Base-by-base conservation (phyloP, 2,888 invertebrate genomes). In the Lissocephala sabroskyi region DNA sequence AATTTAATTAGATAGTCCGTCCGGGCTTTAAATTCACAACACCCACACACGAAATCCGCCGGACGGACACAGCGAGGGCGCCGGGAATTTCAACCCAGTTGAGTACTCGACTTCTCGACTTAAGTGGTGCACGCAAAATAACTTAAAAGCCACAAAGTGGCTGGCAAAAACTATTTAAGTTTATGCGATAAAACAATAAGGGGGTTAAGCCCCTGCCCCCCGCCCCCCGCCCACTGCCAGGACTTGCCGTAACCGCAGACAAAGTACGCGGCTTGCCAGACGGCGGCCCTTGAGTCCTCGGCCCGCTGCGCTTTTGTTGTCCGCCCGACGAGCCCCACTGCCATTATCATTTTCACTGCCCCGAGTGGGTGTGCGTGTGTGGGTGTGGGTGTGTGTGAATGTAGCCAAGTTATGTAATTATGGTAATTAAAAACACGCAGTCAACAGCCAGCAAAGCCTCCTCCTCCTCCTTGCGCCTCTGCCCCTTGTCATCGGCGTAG, bases 101-200 rank as follows among this genome's bases (percentile, higher is more conserved):
- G 16, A 16, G 36, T 30, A 42, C 49, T 41, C 46, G 49, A 45
- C 59, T 74, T 62, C 49, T 41, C 46, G 49, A 45, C 59, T 74
- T 62, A 50, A 70, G 63, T 57, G 67, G 55, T 49, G 76, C 73
- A 71, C 76, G 79, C 68, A 68, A 68, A 68, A 78, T 68, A 68
- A 71, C 73, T 78, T 68, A 68, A 68, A 68, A 68, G 76, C 68
- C 68, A 73, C 79, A 78, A 68, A 68, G 68, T 78, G 79, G 79
- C 68, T 78, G 68, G 79, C 60, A 68, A 57, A 68, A 68, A 68
- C 68, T 68, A 68, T 68, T 68, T 68, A 78, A 75, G 76, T 67
- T 77, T 74, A 67, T 67, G 55, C 67, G 76, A 78, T 68, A 71
- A 75, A 65, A 78, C 68, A 68, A 78, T 65, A 65, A 78, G 35